Conservation (phyloP, 2,113 vertebrate species). For the Calidris pygmaea region DNA sequence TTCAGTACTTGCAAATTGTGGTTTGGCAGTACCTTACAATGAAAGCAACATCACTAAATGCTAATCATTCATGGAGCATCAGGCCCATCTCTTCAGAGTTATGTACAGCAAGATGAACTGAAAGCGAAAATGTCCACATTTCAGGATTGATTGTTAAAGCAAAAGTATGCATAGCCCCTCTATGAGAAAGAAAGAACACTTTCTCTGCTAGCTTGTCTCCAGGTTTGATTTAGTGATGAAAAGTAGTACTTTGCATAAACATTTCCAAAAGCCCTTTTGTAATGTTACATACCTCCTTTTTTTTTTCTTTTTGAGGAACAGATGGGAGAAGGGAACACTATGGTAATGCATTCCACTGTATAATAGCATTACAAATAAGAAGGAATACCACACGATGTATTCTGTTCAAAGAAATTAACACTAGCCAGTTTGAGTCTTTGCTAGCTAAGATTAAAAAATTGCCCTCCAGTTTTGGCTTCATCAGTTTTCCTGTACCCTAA, state of each 20-base stretch:
- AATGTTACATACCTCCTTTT: neutral
- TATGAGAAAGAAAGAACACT: neutral
- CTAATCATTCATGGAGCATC: constrained; percentile 1
- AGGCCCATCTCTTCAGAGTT: neutral
- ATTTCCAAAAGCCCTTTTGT: constrained; percentile 25
- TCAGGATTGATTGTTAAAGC: neutral
- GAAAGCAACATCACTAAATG: constrained; percentile 10
- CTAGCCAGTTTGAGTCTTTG: neutral
- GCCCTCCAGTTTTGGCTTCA: neutral
- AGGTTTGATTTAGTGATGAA: constrained; percentile 12
- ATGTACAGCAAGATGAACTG: neutral
- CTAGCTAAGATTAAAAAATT: neutral
- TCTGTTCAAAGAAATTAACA: neutral
- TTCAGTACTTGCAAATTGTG: neutral
- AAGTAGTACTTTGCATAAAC: constrained; percentile 18
- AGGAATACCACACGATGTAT: neutral
- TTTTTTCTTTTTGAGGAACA: neutral
- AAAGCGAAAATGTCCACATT: neutral
- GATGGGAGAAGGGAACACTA: constrained; percentile 11
- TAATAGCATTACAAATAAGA: neutral
- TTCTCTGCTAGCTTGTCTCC: neutral
- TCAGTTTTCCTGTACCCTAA: neutral
- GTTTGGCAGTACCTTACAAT: neutral
- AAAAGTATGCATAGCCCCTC: neutral
- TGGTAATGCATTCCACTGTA: neutral